Evolutionary conservation across 2,888 invertebrate species (phyloP), one percentile per base, ranked within the genome.

Genomic region (Autographa gamma): DNA sequence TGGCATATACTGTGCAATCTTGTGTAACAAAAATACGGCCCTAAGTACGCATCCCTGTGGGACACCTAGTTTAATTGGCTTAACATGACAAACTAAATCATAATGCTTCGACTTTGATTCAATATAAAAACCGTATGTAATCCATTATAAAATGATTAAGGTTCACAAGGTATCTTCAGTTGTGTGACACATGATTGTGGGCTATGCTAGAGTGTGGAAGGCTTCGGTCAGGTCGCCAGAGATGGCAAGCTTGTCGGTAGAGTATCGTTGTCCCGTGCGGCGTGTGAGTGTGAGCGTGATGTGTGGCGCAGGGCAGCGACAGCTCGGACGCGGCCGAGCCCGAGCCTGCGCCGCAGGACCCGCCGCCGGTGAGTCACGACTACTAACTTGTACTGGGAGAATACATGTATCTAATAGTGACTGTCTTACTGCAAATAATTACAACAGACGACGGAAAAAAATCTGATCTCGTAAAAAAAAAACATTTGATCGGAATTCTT

Each of bases 231-330:
- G 13, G 18, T 56, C 13, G 5, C 14, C 14, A 43, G 14, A 43
- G 43, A 16, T 43, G 1, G 48, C 8, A n/a, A n/a, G 8, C 8
- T n/a, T n/a, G 7, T 4, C 11, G 18, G 54, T 56, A 4, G 54
- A 56, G 54, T 56, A 56, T 56, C 54, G 54, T 25, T 56, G 54
- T 56, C 61, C 11, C 9, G 14, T 61, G 43, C 16, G 41, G 31
- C 38, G 25, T 62, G 60, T 66, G 38, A 61, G 67, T 58, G 34
- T 48, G 18, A 62, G 61, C 63, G n/a, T 48, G 11, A 48, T 61
- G 7, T 19, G 58, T 70, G 71, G 76, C 78, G 71, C 85, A 93
- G 93, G 92, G 90, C 85, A 93, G 93, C 89, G 94, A 94, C 90
- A 89, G 93, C 69, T 93, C 93, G 31, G 94, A 94, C 81, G 83